These are phyloP conservation scores for Lagocephalus sceleratus DNA, from an alignment of 2,797 vertebrate species.

Conservation along the genomic window DNA sequence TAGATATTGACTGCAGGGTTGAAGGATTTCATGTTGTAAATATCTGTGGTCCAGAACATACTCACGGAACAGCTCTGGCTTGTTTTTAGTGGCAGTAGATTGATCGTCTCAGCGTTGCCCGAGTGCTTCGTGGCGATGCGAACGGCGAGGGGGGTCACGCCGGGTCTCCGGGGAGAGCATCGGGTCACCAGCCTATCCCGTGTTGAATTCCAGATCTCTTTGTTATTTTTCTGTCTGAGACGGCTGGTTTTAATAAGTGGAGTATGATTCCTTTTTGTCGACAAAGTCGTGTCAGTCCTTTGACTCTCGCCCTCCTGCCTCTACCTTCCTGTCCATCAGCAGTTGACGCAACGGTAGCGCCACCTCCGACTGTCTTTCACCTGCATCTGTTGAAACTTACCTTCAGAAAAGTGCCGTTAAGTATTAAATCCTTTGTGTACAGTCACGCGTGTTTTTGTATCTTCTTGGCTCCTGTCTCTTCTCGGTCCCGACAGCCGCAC, in stretches of 20 bases:
- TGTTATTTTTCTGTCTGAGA: neutral
- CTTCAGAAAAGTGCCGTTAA: constrained; percentile 52
- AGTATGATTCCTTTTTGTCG: constrained; percentile 27
- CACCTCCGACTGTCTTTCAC: constrained; percentile 22
- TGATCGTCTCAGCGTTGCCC: constrained; percentile 31
- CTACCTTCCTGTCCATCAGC: constrained; percentile 40
- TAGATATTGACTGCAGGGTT: constrained; percentile 59
- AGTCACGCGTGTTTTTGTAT: constrained; percentile 61
- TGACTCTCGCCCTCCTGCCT: constrained; percentile 63
- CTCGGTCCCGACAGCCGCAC: neutral
- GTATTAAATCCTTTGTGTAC: constrained; percentile 53
- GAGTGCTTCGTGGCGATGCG: constrained; percentile 30
- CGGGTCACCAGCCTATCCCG: constrained; percentile 18
- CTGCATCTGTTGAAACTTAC: constrained; percentile 15
- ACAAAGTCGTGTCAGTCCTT: constrained; percentile 35
- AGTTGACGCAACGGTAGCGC: constrained; percentile 35
- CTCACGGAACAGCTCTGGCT: constrained; percentile 31
- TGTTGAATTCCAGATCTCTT: constrained; percentile 25
- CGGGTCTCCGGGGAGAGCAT: constrained; percentile 20
- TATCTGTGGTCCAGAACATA: constrained; percentile 59
- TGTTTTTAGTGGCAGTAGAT: constrained; percentile 31
- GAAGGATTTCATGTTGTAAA: constrained; percentile 61
- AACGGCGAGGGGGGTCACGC: constrained; percentile 33
- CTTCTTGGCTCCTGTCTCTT: constrained; percentile 29
- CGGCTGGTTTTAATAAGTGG: constrained; percentile 23